A percentile compares a stretch with the other conserved stretches of the same genome.
Evolutionary conservation across 2,113 vertebrate species (phyloP).

Genomic region (Perca schrenkii): DNA sequence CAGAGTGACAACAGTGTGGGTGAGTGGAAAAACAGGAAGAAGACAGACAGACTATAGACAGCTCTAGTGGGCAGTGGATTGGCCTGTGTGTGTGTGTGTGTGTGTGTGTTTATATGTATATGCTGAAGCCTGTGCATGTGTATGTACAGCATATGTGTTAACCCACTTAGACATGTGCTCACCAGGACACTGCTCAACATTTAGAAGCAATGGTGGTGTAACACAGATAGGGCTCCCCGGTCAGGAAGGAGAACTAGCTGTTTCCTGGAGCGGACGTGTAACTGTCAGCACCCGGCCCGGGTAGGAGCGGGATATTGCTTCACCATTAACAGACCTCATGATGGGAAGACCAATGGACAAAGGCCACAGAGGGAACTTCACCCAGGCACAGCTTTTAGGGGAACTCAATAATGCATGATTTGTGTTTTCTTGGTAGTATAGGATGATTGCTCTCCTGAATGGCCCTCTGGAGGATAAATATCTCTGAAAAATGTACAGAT

Average conservation of each 20-base stretch:
- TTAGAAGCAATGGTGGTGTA: constrained; percentile 48
- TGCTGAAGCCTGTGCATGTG: constrained; percentile 35
- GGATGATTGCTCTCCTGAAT: constrained; percentile 43
- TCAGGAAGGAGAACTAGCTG: constrained; percentile 68
- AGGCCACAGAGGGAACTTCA: constrained; percentile 52
- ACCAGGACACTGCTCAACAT: constrained; percentile 70
- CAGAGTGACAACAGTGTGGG: constrained; percentile 83
- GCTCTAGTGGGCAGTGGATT: constrained; percentile 66
- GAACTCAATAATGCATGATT: constrained; percentile 70
- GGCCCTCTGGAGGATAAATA: constrained; percentile 37
- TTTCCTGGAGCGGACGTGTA: constrained; percentile 63
- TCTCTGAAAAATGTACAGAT: constrained; percentile 55
- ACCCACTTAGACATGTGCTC: constrained; percentile 59
- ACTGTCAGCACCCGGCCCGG: constrained; percentile 55
- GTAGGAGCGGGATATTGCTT: constrained; percentile 55
- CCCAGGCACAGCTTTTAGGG: constrained; percentile 54
- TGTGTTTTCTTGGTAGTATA: constrained; percentile 62
- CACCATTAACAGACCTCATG: constrained; percentile 63
- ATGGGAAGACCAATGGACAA: constrained; percentile 60
- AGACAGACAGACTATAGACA: constrained; percentile 71
- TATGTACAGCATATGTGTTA: constrained; percentile 66
- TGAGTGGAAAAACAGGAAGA: constrained; percentile 86
- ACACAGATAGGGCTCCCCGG: constrained; percentile 48
- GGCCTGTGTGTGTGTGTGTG: constrained; percentile 48
- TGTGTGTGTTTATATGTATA: constrained; percentile 50